Base-by-base conservation (phyloP, 2,797 vertebrate species). In the Scyliorhinus canicula region DNA sequence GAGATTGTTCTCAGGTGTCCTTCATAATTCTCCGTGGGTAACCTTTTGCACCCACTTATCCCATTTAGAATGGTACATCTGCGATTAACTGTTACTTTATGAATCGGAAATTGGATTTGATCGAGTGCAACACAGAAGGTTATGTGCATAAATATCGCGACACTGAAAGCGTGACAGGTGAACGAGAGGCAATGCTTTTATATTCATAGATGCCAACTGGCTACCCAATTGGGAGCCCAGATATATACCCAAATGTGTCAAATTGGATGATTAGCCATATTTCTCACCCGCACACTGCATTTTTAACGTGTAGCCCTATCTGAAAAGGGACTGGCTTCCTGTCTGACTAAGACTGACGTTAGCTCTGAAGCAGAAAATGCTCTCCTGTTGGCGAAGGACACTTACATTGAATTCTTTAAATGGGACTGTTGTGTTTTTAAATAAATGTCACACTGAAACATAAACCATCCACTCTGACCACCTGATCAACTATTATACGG, bases 361-460 rank as follows among this genome's bases (percentile, higher is more conserved):
- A 91, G 57, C 88, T 40, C 88, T 44, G 88, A 90, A 40, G 40
- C 57, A 91, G 88, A 91, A 91, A 91, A 40, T 44, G n/a, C 57
- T 91, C 35, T 65, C n/a, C 60, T 40, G 88, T 24, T 44, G 12
- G 21, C 26, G 35, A 82, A 82, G 79, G 40, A 47, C 79, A 8
- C 3, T 24, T 47, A 4, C 19, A 1, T 21, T 47, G 40, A 82
- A 82, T 47, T 24, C 40, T 82, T 47, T 24, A 82, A 47, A 47
- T 19, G 24, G 6, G 79, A 65, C 57, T n/a, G 60, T 44, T 91
- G 35, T 26, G 24, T 91, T 91, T 40, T 91, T 40, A 65, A 91
- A 44, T 44, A 91, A 24, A 63, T 91, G n/a, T 26, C 21, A 21
- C 21, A 8, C 40, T 63, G 88, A 91, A 63, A 91, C 40, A 7